Conservation (phyloP, 2,888 invertebrate genomes). For the Adelphocoris suturalis region DNA sequence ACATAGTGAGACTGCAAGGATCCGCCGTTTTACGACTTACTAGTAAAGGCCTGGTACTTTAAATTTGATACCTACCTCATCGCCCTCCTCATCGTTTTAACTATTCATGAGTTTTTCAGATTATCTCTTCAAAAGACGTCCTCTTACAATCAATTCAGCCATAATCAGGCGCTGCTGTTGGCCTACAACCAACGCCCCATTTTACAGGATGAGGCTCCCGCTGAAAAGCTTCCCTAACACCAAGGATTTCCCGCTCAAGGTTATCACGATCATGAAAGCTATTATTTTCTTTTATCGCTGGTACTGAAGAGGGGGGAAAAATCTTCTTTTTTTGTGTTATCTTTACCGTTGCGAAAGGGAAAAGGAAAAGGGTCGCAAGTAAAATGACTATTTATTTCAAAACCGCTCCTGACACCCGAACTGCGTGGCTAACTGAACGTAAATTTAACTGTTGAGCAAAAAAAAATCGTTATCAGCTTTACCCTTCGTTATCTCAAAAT, state of each 20-base stretch:
- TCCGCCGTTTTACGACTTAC: no score
- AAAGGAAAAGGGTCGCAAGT: slow-evolving; percentile 42
- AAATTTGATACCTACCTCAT: no score
- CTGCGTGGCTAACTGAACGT: background rate
- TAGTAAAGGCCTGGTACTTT: no score
- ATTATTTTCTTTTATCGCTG: slow-evolving; percentile 54
- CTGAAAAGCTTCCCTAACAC: slow-evolving; percentile 30
- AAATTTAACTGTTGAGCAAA: slow-evolving; percentile 41
- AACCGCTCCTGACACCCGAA: slow-evolving; percentile 9
- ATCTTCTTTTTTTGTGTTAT: slow-evolving; percentile 41
- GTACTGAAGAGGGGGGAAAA: background rate
- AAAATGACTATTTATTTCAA: slow-evolving; percentile 56
- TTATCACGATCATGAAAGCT: slow-evolving; percentile 65
- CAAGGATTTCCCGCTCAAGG: slow-evolving; percentile 52
- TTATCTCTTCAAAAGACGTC: background rate
- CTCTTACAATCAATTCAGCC: background rate
- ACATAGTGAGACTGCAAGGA: no score
- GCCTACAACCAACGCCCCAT: slow-evolving; percentile 1
- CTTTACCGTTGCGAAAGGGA: slow-evolving; percentile 8
- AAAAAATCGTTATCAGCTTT: slow-evolving; percentile 49
- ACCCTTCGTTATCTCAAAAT: slow-evolving; percentile 17
- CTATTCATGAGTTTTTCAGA: background rate
- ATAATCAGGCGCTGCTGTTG: background rate
- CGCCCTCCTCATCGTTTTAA: background rate
- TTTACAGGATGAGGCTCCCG: background rate